Evolutionary conservation across 2,797 vertebrate genomes (phyloP).

Genomic region (Meda fulgida): DNA sequence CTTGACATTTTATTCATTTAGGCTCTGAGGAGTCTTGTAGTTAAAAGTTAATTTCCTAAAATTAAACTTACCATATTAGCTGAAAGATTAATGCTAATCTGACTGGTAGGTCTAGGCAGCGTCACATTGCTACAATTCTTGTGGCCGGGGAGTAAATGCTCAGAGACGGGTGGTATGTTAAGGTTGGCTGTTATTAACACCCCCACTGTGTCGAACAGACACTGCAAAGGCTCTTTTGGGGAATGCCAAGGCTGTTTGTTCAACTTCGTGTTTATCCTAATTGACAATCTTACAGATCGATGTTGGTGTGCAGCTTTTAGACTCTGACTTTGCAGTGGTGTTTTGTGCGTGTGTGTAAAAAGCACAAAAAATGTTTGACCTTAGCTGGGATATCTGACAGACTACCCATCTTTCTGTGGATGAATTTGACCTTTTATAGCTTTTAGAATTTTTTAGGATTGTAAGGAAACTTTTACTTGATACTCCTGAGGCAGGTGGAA

Average conservation of each 20-base stretch:
- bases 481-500: not conserved
- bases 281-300: conserved; percentile 57
- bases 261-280: conserved; percentile 42
- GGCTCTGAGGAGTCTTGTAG: conserved; percentile 76
- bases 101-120: conserved; percentile 71
- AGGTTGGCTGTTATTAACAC: conserved; percentile 70
- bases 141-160: conserved; percentile 57
- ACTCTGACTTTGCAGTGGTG: not conserved
- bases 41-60: conserved; percentile 81
- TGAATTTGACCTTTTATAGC: conserved; percentile 25
- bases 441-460: conserved; percentile 32
- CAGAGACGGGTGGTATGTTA: conserved; percentile 24
- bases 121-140: conserved; percentile 64
- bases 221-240: conserved; percentile 13
- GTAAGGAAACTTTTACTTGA: not conserved
- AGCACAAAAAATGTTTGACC: conserved; percentile 3
- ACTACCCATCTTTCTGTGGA: not conserved
- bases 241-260: conserved; percentile 16
- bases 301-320: conserved; percentile 17
- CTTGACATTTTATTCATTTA: conserved; percentile 71
- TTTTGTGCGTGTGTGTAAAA: not conserved
- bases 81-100: conserved; percentile 79
- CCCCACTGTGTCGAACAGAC: conserved; percentile 58
- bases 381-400: conserved; percentile 1
- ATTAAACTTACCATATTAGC: conserved; percentile 80